A percentile compares a stretch with the other conserved stretches of the same genome.
phyloP scores from a whole-genome alignment of 2,113 vertebrate species.

The Proteles cristata region DNA sequence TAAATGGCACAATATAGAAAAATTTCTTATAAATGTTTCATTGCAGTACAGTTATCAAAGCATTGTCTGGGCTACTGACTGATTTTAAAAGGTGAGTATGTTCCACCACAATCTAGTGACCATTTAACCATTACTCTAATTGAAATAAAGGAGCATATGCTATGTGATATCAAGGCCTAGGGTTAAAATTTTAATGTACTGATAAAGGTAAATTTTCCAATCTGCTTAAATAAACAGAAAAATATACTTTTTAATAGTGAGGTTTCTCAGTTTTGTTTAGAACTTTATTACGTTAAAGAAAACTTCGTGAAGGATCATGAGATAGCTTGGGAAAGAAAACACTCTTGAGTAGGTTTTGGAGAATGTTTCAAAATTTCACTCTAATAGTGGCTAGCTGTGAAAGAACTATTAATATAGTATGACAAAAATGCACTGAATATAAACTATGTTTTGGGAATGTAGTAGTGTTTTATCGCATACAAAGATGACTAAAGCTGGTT shows the following conservation, averaged over 20 bases:
- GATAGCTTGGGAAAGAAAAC: background rate
- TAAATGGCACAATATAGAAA: slow-evolving; percentile 25
- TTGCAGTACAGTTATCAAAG: background rate
- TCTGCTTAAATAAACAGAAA: slow-evolving; percentile 37
- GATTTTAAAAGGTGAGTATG: background rate
- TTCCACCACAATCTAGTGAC: background rate
- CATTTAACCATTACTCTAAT: background rate
- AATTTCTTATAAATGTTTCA: background rate
- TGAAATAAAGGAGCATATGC: slow-evolving; percentile 24
- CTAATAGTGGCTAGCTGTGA: background rate
- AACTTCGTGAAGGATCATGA: background rate
- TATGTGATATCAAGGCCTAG: background rate
- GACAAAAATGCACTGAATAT: background rate
- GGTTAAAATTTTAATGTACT: background rate
- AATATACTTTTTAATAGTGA: background rate
- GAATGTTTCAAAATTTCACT: background rate
- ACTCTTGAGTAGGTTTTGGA: background rate
- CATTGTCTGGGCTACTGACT: slow-evolving; percentile 10
- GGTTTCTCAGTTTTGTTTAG: background rate
- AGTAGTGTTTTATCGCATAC: background rate
- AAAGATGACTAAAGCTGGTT: background rate
- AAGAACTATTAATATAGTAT: background rate
- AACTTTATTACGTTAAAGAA: background rate
- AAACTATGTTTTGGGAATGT: background rate
- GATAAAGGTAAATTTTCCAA: background rate